Base-by-base conservation (phyloP, 2,113 vertebrate species). In the Crotalus tigris region DNA sequence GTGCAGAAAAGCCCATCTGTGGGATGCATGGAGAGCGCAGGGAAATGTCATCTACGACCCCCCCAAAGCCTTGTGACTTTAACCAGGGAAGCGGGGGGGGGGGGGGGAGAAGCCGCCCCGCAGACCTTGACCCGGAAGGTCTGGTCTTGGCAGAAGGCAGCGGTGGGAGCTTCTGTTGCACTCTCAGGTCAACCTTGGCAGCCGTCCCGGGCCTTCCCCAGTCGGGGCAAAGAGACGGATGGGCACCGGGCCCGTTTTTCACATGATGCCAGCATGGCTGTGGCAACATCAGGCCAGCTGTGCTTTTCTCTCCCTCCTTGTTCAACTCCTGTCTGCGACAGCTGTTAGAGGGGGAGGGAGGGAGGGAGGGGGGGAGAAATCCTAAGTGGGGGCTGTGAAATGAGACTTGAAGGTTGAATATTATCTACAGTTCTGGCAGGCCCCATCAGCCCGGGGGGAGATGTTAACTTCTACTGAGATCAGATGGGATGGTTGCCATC, bases 231-330 rank as follows among this genome's bases (percentile, higher is more conserved):
- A 61, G 55, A 59, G 10, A 61, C 12, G 1, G 75, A 21, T 23
- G 88, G 69, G 92, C 92, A 87, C 64, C 57, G 61, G 88, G 86
- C 57, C 57, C 85, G 0, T 7, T 10, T 39, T 49, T 46, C 44
- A 33, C 69, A 9, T 21, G n/a, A 19, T 9, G 58, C 69, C 23
- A 53, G 51, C 3, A 13, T 7, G 87, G 87, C 92, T 61, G 44
- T 85, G 61, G 75, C 49, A 21, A 59, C 44, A 90, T 23, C 55
- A 85, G 75, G 55, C 92, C 92, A 90, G 89, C 75, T 86, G 89
- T 54, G 55, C 8, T 90, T 33, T 26, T 12, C 33, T 23, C 7
- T 51, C 5, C 55, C 54, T 59, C 88, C 54, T 85, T 26, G 54
- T 55, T 53, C 10, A n/a, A 54, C 12, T 46, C 17, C 13, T 64